Percentiles rank a stretch among this genome's conserved stretches.
These are phyloP conservation scores for Corythaeola cristata DNA, from an alignment of 2,113 vertebrate genomes.

Conservation along the genomic window DNA sequence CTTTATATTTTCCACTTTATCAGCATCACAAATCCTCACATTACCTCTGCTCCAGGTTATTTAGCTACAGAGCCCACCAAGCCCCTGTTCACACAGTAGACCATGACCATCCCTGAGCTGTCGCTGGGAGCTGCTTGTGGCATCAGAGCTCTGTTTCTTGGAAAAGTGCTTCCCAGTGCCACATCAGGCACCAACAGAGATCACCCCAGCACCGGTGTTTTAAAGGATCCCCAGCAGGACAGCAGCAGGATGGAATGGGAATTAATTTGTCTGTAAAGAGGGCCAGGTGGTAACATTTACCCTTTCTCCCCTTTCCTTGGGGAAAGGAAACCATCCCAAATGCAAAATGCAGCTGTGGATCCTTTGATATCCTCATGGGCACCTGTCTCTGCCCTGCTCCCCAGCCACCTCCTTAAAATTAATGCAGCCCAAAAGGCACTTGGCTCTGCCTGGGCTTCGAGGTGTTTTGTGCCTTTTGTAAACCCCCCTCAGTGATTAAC, in stretches of 20 bases:
- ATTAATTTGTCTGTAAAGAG: neutral
- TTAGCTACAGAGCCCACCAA: accelerated
- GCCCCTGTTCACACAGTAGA: accelerated
- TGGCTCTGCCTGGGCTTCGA: neutral
- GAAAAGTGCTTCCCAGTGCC: neutral
- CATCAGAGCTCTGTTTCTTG: neutral
- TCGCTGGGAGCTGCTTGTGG: neutral
- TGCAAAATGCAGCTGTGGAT: neutral
- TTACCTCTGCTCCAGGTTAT: neutral
- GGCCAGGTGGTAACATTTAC: neutral
- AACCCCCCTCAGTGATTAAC: neutral
- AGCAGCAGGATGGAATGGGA: neutral
- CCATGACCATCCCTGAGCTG: accelerated
- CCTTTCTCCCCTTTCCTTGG: no score
- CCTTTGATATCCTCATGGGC: neutral
- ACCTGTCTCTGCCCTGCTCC: neutral
- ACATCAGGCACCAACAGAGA: neutral
- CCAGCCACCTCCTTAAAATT: neutral
- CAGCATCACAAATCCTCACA: no score
- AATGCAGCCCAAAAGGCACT: neutral
- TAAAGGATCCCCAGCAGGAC: neutral
- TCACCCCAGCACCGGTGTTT: neutral
- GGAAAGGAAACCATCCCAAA: neutral
- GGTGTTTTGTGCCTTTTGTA: neutral
- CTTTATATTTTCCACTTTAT: neutral